Base-by-base conservation (phyloP, 2,797 vertebrate genomes). In the Melanotaenia nigrans region DNA sequence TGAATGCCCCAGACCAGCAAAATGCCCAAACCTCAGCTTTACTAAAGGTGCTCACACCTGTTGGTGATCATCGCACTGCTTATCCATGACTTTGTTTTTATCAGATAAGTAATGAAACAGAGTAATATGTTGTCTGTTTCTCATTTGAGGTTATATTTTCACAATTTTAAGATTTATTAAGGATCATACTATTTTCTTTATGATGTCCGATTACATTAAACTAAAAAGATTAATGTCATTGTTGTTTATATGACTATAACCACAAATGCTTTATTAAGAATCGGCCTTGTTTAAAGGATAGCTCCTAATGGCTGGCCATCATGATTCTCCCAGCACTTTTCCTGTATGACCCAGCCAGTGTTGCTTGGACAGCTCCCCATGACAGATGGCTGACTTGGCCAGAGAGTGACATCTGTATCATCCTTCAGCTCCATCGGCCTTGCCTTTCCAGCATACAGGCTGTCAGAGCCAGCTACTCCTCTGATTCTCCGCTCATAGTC, bases 331-430 rank as follows among this genome's bases (percentile, higher is more conserved):
- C 12, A 6, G 61, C 32, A 32, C 74, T 83, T 74, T 68, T 78
- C 65, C 51, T 0, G 2, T 81, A 59, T 80, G 67, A 61, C 51
- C 24, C 36, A 71, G 71, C 70, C 74, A 55, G 54, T 61, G 79
- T 76, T 71, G 65, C 85, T 85, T 87, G 90, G 87, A 83, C 61
- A 3, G 51, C 22, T 80, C 81, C 64, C 61, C 13, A 8, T 83
- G 84, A 83, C 87, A 92, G 91, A 92, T 92, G 87, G 89, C 78
- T 74, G 63, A 78, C 79, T 88, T 90, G 87, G 88, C 85, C 76
- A 40, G 58, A 70, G 81, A 81, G 73, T 75, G 87, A 90, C 89
- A 92, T 90, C 87, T 87, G 87, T 86, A 90, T 88, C 89, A 81
- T 87, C 77, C 85, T 74, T 85, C 68, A 72, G 81, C 80, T 82